phyloP scores from a whole-genome alignment of 2,888 invertebrate genomes.

The Monoplex corrugatus region DNA sequence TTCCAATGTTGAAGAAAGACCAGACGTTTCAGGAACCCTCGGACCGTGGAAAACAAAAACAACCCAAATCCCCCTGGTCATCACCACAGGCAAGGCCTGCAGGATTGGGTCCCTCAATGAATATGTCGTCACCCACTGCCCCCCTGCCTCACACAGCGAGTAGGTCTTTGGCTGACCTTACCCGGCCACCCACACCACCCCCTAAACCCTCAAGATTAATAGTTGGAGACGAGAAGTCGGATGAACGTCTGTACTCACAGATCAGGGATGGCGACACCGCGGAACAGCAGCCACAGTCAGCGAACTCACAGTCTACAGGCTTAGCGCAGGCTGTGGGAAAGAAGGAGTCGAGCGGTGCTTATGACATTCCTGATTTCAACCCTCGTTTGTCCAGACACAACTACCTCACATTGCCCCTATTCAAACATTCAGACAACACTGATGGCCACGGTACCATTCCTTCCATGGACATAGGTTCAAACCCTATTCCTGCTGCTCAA shows the following conservation, averaged over 20 bases:
- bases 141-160: not conserved
- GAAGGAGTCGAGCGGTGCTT: no score
- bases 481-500: no score
- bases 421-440: not conserved
- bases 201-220: not conserved
- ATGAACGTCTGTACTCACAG: slow-evolving; percentile 8
- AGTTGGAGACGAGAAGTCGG: not conserved
- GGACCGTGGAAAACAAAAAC: no score
- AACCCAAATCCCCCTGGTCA: no score
- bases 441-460: no score
- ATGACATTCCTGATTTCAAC: not conserved
- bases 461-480: no score
- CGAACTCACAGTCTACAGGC: no score
- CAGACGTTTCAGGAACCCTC: no score
- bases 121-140: not conserved
- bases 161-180: not conserved
- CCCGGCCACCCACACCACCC: not conserved
- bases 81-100: no score
- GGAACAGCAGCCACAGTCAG: not conserved
- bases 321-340: no score
- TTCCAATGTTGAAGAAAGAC: slow-evolving; percentile 37
- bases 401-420: slow-evolving; percentile 6
- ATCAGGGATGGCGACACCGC: slow-evolving; percentile 24
- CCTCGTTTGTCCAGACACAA: not conserved
- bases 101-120: no score